phyloP scores from a whole-genome alignment of 2,113 vertebrate species.

The Calypte anna region DNA sequence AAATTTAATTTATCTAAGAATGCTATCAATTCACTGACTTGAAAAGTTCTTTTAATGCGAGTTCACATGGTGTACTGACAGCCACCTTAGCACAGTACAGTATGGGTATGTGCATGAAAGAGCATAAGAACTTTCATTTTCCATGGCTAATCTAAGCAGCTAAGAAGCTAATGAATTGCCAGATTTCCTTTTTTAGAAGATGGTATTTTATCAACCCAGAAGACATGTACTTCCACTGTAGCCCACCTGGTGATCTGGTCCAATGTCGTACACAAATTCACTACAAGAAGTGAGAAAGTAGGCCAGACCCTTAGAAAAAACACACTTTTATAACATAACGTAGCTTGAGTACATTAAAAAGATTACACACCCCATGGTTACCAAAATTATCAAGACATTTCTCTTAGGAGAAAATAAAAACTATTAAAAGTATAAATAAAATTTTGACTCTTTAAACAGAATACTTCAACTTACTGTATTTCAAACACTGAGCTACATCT shows the following conservation, averaged over 20 bases:
- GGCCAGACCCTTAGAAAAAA: not conserved
- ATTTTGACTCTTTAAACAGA: not conserved
- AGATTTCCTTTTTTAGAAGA: not conserved
- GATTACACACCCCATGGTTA: not conserved
- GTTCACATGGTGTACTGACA: not conserved
- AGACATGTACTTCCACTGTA: not conserved
- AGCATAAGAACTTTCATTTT: not conserved
- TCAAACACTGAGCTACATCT: not conserved
- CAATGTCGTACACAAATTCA: not conserved
- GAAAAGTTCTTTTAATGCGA: not conserved
- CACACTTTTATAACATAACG: not conserved
- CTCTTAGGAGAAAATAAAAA: not conserved
- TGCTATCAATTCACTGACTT: not conserved
- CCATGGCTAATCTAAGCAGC: not conserved
- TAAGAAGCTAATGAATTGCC: not conserved
- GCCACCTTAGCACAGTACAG: not conserved
- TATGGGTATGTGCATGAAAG: not conserved
- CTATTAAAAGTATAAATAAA: not conserved
- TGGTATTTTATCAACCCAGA: not conserved
- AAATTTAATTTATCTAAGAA: conserved; percentile 11
- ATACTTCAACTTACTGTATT: not conserved
- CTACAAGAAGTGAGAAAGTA: not conserved
- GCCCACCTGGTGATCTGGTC: not conserved
- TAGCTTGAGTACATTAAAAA: not conserved
- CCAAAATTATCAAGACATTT: not conserved